These are phyloP conservation scores for Psococerastis gibbosa DNA, from an alignment of 2,888 invertebrate genomes.

Conservation along the genomic window DNA sequence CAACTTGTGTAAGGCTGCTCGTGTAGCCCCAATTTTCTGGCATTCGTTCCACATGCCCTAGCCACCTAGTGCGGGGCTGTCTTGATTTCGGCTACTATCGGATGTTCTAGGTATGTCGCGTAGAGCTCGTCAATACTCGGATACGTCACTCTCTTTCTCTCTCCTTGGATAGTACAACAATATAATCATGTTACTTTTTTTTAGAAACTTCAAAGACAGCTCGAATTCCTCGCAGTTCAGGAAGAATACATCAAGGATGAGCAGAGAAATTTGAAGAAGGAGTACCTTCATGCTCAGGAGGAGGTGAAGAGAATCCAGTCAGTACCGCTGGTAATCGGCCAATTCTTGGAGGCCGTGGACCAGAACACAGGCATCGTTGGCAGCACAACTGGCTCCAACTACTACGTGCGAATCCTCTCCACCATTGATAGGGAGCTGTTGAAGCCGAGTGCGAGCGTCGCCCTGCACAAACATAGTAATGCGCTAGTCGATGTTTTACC, in stretches of 20 bases:
- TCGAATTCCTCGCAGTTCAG: constrained; percentile 95
- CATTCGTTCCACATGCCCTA: too few relatives aligned
- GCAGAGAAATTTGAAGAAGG: constrained; percentile 94
- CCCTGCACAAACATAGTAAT: constrained; percentile 97
- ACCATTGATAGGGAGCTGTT: constrained; percentile 94
- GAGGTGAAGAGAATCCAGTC: constrained; percentile 98
- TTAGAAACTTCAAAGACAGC: constrained; percentile 84
- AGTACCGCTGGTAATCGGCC: constrained; percentile 96
- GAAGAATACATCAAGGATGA: constrained; percentile 99
- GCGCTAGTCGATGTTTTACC: constrained; percentile 98
- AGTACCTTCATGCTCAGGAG: constrained; percentile 95
- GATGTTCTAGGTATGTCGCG: too few relatives aligned
- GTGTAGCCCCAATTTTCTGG: too few relatives aligned
- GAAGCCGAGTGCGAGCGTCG: constrained; percentile 96
- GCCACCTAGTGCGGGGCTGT: too few relatives aligned
- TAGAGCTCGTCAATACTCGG: too few relatives aligned
- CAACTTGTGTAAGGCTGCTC: too few relatives aligned
- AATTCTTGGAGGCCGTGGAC: constrained; percentile 97
- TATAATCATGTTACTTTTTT: too few relatives aligned
- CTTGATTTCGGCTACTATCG: too few relatives aligned
- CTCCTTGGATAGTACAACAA: too few relatives aligned
- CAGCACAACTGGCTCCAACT: constrained; percentile 97
- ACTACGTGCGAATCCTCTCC: constrained; percentile 94
- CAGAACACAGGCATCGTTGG: constrained; percentile 99
- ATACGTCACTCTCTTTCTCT: too few relatives aligned